A percentile compares a stretch with the other conserved stretches of the same genome.
Conservation (phyloP, 2,797 vertebrate species). For the Oreochromis mossambicus region DNA sequence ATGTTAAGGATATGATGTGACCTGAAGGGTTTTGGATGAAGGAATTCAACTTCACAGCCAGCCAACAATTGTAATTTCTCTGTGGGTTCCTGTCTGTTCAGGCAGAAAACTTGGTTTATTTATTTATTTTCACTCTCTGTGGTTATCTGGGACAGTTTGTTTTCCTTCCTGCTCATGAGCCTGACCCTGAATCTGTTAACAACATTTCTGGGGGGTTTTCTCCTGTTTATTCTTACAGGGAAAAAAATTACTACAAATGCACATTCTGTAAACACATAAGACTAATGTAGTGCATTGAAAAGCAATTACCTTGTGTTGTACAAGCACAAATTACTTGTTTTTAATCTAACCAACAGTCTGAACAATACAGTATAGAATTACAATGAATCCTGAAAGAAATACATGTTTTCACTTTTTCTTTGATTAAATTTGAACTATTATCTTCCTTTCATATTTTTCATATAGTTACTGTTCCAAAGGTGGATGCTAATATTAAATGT, state of each 20-base stretch:
- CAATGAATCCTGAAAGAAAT: neutral
- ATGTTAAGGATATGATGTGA: neutral
- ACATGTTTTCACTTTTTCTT: neutral
- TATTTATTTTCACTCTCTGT: neutral
- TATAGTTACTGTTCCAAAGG: neutral
- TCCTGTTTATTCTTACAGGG: neutral
- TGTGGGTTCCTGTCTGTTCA: neutral
- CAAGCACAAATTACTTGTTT: neutral
- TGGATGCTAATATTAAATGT: neutral
- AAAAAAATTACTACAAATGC: neutral
- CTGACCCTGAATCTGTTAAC: neutral
- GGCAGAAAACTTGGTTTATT: neutral
- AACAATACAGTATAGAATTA: neutral
- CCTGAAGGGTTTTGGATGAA: neutral
- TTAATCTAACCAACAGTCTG: neutral
- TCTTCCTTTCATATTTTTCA: neutral
- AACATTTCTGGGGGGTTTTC: neutral
- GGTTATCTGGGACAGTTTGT: neutral
- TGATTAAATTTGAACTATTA: neutral
- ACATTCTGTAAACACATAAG: neutral
- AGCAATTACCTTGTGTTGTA: neutral
- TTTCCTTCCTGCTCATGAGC: neutral
- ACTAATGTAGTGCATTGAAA: neutral
- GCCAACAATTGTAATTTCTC: neutral
- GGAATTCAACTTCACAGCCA: neutral